phyloP scores from a whole-genome alignment of 1,140 invertebrate species.

The Lepidurus arcticus region DNA sequence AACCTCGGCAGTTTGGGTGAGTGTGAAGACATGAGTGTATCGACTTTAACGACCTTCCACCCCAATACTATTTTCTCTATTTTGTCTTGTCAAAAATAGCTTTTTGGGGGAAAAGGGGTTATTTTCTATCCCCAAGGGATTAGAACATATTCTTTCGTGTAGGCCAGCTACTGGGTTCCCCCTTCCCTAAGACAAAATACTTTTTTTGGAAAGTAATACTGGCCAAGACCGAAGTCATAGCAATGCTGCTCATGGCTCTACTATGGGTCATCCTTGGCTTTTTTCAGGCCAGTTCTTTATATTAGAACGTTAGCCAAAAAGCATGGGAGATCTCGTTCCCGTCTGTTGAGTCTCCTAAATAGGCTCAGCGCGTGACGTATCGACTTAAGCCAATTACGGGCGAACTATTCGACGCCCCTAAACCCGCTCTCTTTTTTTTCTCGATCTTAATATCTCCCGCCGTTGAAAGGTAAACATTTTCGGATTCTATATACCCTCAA shows the following conservation, averaged over 20 bases:
- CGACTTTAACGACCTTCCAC: not conserved
- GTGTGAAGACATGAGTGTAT: not conserved
- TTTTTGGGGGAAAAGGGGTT: not conserved
- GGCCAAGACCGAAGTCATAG: constrained; percentile 14
- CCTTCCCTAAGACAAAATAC: not conserved
- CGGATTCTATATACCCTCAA: too few relatives aligned
- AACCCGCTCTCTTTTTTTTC: not conserved
- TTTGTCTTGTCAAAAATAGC: not conserved
- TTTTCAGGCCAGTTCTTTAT: not conserved
- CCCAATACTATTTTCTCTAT: too few relatives aligned
- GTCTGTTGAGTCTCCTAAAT: not conserved
- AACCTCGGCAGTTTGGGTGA: not conserved
- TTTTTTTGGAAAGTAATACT: constrained; percentile 9
- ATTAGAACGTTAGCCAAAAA: not conserved
- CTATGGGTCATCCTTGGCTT: constrained; percentile 7
- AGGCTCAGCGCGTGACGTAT: constrained; percentile 20
- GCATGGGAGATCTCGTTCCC: not conserved
- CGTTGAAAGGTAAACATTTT: too few relatives aligned
- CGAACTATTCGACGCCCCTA: constrained; percentile 7
- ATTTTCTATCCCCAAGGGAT: not conserved
- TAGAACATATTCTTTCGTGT: not conserved
- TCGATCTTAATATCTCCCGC: too few relatives aligned
- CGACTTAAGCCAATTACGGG: not conserved
- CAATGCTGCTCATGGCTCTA: constrained; percentile 9
- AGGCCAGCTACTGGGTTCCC: too few relatives aligned